phyloP scores from a whole-genome alignment of 2,113 vertebrate genomes.

The rat (Rattus norvegicus) region GRCr8 NC_086039.1:111793001-111793500 shows the following conservation, averaged over 20 bases:
- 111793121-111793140: conserved; percentile 7
- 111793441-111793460: background rate
- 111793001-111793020: background rate
- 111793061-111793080: background rate
- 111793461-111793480: background rate
- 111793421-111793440: background rate
- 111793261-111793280: background rate
- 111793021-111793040: background rate
- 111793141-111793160: background rate
- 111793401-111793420: background rate
- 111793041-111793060: background rate
- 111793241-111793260: background rate
- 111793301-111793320: background rate
- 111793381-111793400: background rate
- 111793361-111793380: background rate
- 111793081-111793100: background rate
- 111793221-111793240: background rate
- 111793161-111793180: background rate
- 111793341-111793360: background rate
- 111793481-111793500: background rate
- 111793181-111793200: background rate
- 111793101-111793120: background rate
- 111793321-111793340: conserved; percentile 15
- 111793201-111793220: background rate
- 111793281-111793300: background rate